phyloP scores from a whole-genome alignment of 2,888 invertebrate species.

The Caenorhabditis virilis region DNA sequence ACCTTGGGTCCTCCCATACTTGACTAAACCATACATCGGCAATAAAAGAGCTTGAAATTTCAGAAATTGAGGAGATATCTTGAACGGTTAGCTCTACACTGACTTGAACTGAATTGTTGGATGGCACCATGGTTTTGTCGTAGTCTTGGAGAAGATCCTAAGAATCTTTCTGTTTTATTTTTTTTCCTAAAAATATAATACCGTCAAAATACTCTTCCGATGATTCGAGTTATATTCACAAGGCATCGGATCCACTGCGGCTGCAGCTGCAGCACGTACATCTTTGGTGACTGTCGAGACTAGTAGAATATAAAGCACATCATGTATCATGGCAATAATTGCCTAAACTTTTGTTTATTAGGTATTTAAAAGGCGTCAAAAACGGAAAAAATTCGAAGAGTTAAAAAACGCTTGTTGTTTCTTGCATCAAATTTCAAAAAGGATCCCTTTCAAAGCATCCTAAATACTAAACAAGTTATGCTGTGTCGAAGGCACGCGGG shows the following conservation, averaged over 20 bases:
- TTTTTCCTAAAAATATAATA: slow-evolving; percentile 9
- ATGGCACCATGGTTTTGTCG: slow-evolving; percentile 67
- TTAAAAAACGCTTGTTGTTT: too few relatives aligned
- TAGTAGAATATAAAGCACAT: slow-evolving; percentile 38
- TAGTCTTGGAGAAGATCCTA: slow-evolving; percentile 60
- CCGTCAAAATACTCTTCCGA: slow-evolving; percentile 57
- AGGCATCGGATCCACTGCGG: slow-evolving; percentile 7
- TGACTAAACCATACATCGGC: slow-evolving; percentile 68
- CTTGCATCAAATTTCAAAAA: too few relatives aligned
- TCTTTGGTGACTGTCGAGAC: slow-evolving; percentile 32
- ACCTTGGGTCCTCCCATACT: slow-evolving; percentile 64
- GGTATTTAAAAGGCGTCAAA: too few relatives aligned
- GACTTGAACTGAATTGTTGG: slow-evolving; percentile 63
- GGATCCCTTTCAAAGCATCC: too few relatives aligned
- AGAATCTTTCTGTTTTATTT: slow-evolving; percentile 3
- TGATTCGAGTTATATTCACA: slow-evolving; percentile 55
- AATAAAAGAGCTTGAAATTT: slow-evolving; percentile 65
- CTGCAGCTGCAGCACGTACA: not conserved
- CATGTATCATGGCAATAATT: slow-evolving; percentile 42
- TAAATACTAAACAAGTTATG: too few relatives aligned
- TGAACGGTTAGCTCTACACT: slow-evolving; percentile 66
- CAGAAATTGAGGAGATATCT: slow-evolving; percentile 67
- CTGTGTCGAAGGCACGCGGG: too few relatives aligned
- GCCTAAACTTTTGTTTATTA: too few relatives aligned
- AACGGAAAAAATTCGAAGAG: too few relatives aligned